Evolutionary conservation across 2,113 vertebrate species (phyloP).

Genomic region (Aegithalos caudatus): DNA sequence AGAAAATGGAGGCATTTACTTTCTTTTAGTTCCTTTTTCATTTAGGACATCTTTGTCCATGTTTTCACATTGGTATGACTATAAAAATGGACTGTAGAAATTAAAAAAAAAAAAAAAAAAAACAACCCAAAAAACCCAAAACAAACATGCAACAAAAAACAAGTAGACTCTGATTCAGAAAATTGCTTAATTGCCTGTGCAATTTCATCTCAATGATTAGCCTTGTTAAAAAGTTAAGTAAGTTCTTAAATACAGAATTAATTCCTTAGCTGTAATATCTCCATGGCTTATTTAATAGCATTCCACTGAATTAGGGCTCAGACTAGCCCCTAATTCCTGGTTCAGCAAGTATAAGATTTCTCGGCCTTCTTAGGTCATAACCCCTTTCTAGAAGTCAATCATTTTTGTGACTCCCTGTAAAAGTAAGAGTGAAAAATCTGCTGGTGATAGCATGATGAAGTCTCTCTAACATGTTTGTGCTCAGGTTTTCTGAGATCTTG

Average conservation of each 20-base stretch:
- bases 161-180: not conserved
- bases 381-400: slow-evolving; percentile 32
- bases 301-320: not conserved
- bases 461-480: not conserved
- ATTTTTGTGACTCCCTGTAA: slow-evolving; percentile 23
- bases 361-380: slow-evolving; percentile 23
- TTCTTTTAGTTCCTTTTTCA: not conserved
- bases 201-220: not conserved
- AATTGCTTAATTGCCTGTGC: not conserved
- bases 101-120: not conserved
- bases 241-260: not conserved
- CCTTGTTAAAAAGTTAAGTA: not conserved
- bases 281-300: not conserved
- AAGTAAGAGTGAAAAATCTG: slow-evolving; percentile 32
- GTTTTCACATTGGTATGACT: not conserved
- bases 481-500: slow-evolving; percentile 34
- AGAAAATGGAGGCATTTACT: not conserved
- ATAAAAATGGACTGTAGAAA: not conserved
- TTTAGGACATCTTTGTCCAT: not conserved
- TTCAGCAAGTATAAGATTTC: not conserved
- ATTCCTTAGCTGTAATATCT: not conserved
- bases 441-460: not conserved
- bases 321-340: not conserved
- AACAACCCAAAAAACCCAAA: no score
- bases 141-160: not conserved